A percentile compares a stretch with the other conserved stretches of the same genome.
Evolutionary conservation across 2,888 invertebrate species (phyloP).

Genomic region (Nomada flava): DNA sequence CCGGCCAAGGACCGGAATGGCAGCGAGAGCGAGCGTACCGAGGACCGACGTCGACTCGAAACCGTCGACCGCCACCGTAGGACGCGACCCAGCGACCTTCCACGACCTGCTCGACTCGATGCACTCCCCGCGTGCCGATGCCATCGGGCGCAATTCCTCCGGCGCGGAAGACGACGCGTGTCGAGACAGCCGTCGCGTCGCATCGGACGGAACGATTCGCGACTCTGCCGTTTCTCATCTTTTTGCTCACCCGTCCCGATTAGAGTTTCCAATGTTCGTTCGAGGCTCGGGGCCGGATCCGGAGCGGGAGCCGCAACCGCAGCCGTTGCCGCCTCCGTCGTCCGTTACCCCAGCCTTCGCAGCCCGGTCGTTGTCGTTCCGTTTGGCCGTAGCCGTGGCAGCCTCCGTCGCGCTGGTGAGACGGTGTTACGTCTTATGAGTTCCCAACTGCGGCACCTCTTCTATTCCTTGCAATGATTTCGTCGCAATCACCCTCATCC

Average conservation of each 20-base stretch:
- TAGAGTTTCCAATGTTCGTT: constrained; percentile 58
- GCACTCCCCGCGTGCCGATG: neutral
- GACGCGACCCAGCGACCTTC: neutral
- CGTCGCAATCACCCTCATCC: constrained; percentile 83
- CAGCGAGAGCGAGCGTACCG: constrained; percentile 25
- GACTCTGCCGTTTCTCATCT: constrained; percentile 56
- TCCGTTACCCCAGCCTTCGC: constrained; percentile 37
- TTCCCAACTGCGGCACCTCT: constrained; percentile 84
- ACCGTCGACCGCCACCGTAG: constrained; percentile 2
- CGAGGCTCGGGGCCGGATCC: constrained; percentile 16
- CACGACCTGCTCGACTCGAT: neutral
- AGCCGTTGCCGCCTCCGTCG: constrained; percentile 39
- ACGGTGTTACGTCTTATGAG: constrained; percentile 82
- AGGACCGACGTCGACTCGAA: neutral
- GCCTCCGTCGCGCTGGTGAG: constrained; percentile 56
- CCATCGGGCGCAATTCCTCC: neutral
- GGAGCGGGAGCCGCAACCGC: constrained; percentile 49
- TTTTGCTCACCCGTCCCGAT: constrained; percentile 43
- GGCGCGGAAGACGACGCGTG: constrained; percentile 20
- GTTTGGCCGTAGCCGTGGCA: neutral
- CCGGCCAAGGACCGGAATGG: constrained; percentile 63
- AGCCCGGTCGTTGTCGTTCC: constrained; percentile 26
- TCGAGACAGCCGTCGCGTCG: constrained; percentile 7
- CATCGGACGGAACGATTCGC: constrained; percentile 14
- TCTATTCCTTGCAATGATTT: constrained; percentile 85